These are phyloP conservation scores for Ceriagrion tenellum DNA, from an alignment of 2,888 invertebrate species.

Conservation along the genomic window DNA sequence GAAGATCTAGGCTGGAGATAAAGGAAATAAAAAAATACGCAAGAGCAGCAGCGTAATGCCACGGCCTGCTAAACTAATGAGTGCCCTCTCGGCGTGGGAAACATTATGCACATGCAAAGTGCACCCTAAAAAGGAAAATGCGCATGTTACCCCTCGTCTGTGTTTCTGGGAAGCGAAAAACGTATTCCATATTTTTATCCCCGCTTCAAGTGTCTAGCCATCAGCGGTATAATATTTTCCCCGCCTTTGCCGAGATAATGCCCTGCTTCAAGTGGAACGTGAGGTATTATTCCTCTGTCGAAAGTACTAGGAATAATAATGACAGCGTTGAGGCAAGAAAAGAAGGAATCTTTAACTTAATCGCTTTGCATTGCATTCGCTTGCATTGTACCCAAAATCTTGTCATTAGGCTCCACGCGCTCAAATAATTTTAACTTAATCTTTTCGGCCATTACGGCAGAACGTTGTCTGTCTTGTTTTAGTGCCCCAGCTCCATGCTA, in stretches of 20 bases:
- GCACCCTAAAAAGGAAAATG: neutral
- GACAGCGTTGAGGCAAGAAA: neutral
- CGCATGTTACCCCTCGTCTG: neutral
- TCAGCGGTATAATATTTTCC: constrained; percentile 17
- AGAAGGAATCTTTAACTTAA: neutral
- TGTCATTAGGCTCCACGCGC: neutral
- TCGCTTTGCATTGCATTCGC: neutral
- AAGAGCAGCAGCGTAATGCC: neutral
- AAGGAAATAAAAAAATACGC: neutral
- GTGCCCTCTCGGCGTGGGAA: neutral
- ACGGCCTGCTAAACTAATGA: constrained; percentile 30
- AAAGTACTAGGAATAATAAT: neutral
- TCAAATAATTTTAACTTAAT: neutral
- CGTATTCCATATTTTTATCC: constrained; percentile 25
- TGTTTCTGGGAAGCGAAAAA: neutral
- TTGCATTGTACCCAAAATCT: neutral
- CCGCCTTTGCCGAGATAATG: neutral
- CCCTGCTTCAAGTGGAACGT: neutral
- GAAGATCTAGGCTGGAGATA: neutral
- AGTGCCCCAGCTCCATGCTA: no score
- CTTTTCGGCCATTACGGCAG: neutral
- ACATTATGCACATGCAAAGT: constrained; percentile 13
- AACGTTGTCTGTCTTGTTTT: neutral
- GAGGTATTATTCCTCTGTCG: neutral
- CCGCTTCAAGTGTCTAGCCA: neutral